A percentile compares a stretch with the other conserved stretches of the same genome.
These are phyloP conservation scores for Paratilapia polleni DNA, from an alignment of 2,113 vertebrate species.

Conservation along the genomic window DNA sequence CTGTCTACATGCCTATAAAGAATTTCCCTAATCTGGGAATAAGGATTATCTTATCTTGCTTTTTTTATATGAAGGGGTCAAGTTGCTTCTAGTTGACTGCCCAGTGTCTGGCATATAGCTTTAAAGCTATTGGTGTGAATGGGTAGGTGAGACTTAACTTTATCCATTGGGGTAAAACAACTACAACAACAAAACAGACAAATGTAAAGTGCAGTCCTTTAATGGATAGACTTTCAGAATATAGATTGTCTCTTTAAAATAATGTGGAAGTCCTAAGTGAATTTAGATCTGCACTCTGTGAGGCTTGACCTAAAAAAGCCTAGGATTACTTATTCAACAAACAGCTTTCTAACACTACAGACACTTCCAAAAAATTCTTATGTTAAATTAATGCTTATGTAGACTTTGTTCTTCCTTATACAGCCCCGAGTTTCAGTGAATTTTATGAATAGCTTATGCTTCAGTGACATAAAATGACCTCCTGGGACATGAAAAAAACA, in stretches of 20 bases:
- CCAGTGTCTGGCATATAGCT: background rate
- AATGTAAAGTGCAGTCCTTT: background rate
- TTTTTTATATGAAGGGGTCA: background rate
- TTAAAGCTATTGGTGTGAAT: background rate
- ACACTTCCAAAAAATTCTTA: background rate
- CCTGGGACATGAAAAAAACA: constrained; percentile 7
- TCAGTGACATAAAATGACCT: constrained; percentile 3
- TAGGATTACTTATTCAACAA: background rate
- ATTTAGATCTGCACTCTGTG: background rate
- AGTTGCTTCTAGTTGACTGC: background rate
- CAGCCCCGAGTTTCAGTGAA: background rate
- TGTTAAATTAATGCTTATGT: background rate
- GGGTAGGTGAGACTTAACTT: background rate
- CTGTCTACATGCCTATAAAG: background rate
- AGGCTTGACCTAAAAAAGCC: background rate
- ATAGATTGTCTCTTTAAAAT: background rate
- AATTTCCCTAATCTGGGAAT: background rate
- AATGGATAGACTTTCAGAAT: background rate
- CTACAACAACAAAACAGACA: background rate
- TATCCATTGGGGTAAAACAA: background rate
- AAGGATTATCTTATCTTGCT: background rate
- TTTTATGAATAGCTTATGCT: background rate
- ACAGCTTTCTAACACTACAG: background rate
- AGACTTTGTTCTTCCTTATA: background rate
- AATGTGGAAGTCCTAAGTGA: background rate